A percentile compares a stretch with the other conserved stretches of the same genome.
phyloP scores from a whole-genome alignment of 2,888 invertebrate species.

The Strigamia crassipes region DNA sequence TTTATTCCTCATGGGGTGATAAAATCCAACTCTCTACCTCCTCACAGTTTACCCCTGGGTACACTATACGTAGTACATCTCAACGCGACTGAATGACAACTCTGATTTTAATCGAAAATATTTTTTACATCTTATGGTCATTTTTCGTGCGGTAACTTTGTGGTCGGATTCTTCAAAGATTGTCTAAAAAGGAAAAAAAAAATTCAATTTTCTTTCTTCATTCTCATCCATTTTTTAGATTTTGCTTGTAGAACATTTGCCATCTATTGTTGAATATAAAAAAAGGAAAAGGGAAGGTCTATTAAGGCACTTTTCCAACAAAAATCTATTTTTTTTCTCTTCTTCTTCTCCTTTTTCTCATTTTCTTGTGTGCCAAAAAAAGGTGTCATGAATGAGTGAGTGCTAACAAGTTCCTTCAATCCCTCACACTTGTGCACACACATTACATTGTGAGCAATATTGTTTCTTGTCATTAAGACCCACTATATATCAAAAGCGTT shows the following conservation, averaged over 20 bases:
- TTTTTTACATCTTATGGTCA: not conserved
- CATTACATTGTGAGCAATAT: not conserved
- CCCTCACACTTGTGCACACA: not conserved
- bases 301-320: conserved; percentile 7
- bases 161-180: too few relatives aligned
- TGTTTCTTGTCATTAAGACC: conserved; percentile 12
- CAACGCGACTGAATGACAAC: not conserved
- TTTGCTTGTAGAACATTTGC: not conserved
- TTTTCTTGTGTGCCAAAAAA: not conserved
- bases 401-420: conserved; percentile 32
- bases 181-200: too few relatives aligned
- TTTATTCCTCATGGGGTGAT: not conserved
- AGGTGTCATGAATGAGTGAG: conserved; percentile 22
- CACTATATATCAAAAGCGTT: not conserved
- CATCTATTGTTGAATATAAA: not conserved
- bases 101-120: not conserved
- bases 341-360: not conserved
- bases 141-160: not conserved
- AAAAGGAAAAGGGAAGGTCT: not conserved
- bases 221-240: too few relatives aligned
- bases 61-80: not conserved
- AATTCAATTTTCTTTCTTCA: too few relatives aligned
- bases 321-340: not conserved
- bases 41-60: not conserved
- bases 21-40: not conserved